Conservation (phyloP, 1,140 invertebrate genomes). For the Diabrotica virgifera region DNA sequence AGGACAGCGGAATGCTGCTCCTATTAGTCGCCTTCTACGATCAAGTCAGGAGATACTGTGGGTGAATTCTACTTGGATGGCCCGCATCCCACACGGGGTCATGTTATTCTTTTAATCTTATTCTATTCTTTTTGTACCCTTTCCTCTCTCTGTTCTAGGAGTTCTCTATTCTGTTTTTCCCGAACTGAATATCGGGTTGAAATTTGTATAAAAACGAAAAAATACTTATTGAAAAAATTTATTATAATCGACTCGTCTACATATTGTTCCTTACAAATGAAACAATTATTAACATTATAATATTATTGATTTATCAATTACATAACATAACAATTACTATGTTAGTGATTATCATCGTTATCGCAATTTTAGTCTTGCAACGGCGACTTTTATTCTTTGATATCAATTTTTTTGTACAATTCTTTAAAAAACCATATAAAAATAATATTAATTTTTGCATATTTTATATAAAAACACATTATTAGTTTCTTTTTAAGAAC, state of each 20-base stretch:
- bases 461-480: too few species aligned
- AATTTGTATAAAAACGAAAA: neutral
- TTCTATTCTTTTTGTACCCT: too few species aligned
- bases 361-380: constrained; percentile 37
- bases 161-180: too few species aligned
- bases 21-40: too few species aligned
- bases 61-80: too few species aligned
- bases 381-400: constrained; percentile 14
- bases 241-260: constrained; percentile 31
- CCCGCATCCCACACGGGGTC: too few species aligned
- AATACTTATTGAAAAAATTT: constrained; percentile 14
- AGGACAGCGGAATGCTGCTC: too few species aligned
- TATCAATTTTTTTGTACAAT: constrained; percentile 13
- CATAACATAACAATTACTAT: constrained; percentile 45
- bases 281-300: constrained; percentile 39
- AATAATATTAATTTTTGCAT: neutral
- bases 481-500: too few species aligned
- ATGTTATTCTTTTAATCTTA: too few species aligned
- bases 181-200: too few species aligned
- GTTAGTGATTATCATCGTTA: constrained; percentile 47
- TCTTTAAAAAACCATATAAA: neutral
- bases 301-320: constrained; percentile 37
- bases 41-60: too few species aligned
- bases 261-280: constrained; percentile 38
- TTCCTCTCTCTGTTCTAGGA: too few species aligned